Evolutionary conservation across 2,113 vertebrate genomes (phyloP).

Genomic region (Gymnocephalus cernua): DNA sequence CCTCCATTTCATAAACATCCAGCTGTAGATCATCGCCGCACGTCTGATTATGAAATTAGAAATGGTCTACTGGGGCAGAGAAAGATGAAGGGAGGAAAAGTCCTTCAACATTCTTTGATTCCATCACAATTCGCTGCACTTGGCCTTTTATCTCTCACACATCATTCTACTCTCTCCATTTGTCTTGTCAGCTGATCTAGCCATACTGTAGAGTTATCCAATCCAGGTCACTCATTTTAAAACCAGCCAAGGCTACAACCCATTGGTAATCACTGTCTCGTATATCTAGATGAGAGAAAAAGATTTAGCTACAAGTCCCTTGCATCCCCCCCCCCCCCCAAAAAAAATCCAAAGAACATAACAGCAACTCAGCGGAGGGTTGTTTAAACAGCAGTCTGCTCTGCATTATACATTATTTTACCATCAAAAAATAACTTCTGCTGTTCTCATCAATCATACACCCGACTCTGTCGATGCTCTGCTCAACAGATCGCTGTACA

Average conservation of each 20-base stretch:
- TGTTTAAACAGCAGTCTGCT: conserved; percentile 41
- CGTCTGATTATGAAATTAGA: conserved; percentile 49
- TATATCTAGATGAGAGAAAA: conserved; percentile 48
- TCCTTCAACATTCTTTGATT: background rate
- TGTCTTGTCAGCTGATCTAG: conserved; percentile 3
- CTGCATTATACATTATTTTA: conserved; percentile 46
- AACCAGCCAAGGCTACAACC: conserved; percentile 12
- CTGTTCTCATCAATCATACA: conserved; percentile 26
- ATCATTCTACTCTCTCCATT: background rate
- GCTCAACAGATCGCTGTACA: background rate
- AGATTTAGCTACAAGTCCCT: conserved; percentile 35
- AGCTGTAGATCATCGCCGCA: conserved; percentile 51
- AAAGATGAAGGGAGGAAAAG: background rate
- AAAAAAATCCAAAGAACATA: conserved; percentile 59
- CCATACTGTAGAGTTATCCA: background rate
- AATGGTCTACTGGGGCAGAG: conserved; percentile 25
- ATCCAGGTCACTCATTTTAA: conserved; percentile 6
- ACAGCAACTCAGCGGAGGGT: conserved; percentile 29
- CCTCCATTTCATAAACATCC: conserved; percentile 46
- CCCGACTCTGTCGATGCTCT: background rate
- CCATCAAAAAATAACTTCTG: conserved; percentile 19
- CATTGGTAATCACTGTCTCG: conserved; percentile 20
- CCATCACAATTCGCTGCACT: background rate
- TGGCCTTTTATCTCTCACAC: background rate
- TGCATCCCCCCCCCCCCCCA: conserved; percentile 9